Base-by-base conservation (phyloP, 2,797 vertebrate genomes). In the Australoheros facetus region DNA sequence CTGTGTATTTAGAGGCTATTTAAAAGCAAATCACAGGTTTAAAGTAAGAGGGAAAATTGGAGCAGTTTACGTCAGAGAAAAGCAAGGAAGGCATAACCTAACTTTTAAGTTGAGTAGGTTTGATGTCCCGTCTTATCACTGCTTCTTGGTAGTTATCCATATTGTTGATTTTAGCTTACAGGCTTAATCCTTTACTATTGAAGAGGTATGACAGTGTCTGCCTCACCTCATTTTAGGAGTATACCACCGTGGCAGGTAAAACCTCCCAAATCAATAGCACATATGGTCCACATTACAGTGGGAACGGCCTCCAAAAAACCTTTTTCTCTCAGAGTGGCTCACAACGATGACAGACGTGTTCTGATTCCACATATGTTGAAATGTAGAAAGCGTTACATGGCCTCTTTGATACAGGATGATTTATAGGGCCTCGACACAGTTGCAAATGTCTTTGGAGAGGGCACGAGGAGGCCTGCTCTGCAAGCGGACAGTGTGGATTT, bases 311-410 rank as follows among this genome's bases (percentile, higher is more conserved):
- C 88, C 84, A 88, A 90, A 93, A 94, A 92, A 80, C 62, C 85
- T 88, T 81, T 85, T 92, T 81, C 90, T 85, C 88, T 81, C 23
- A 89, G 93, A 96, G 94, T 92, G 93, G 90, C 88, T 91, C 92
- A 87, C 93, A 56, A 82, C 51, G 95, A 94, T 94, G 96, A 96
- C 94, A 95, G 95, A 96, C 94, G 57, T 79, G 79, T 93, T 94
- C 93, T 94, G 94, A 95, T 95, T 96, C 93, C 95, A 95, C 95
- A 95, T 95, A 95, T 96, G 95, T 92, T 95, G 95, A 96, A 95
- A 96, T 95, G 93, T 92, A 95, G 93, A 95, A 95, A 96, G 93
- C 93, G 94, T 93, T 96, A 95, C 95, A 94, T 95, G 93, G 94
- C 92, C 94, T 93, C 95, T 96, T 96, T 96, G 95, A 96, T 96